Base-by-base conservation (phyloP, 2,888 invertebrate genomes). In the Troides aeacus region DNA sequence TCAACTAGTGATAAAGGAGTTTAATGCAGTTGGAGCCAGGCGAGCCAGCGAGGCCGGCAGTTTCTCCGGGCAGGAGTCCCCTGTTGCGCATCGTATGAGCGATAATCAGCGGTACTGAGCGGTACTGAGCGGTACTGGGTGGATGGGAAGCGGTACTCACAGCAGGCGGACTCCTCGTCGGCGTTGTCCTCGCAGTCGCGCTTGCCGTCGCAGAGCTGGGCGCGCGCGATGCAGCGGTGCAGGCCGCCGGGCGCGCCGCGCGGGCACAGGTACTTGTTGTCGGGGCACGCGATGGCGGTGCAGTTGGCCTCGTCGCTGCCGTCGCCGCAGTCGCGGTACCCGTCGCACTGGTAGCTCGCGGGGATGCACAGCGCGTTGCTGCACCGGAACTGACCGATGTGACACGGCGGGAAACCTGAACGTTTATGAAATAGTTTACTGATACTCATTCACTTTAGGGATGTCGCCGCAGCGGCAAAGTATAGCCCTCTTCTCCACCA, bases 341-440 rank as follows among this genome's bases (percentile, higher is more conserved):
- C 97, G 82, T 96, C 96, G 89, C 97, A 97, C 84, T 96, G 96
- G 89, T 96, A 97, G 64, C 95, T 95, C 64, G 94, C 94, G 0
- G 98, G 99, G 79, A 99, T 98, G 89, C 99, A 99, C 17, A 98
- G 94, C 0, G 97, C 96, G 89, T 98, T 98, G 75, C 96, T 95
- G 90, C 99, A 99, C 56, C 98, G 95, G 90, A 98, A 99, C 91
- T 99, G 98, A 2, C 97, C 97, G 77, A 95, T 95, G 83, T 97
- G 96, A 85, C 98, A 98, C 0, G 96, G 94, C 0, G 97, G 97
- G 84, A 98, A 98, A 89, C 95, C 97, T 97, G 88, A 3, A 18
- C 53, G 17, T 6, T 53, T 6, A 17, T 6, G 18, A 53, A 39
- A 39, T 30, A 30, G 30, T 30, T 30, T 30, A 30, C 30, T 3